These are phyloP conservation scores for Aleadryas rufinucha DNA, from an alignment of 2,113 vertebrate genomes.

Conservation along the genomic window DNA sequence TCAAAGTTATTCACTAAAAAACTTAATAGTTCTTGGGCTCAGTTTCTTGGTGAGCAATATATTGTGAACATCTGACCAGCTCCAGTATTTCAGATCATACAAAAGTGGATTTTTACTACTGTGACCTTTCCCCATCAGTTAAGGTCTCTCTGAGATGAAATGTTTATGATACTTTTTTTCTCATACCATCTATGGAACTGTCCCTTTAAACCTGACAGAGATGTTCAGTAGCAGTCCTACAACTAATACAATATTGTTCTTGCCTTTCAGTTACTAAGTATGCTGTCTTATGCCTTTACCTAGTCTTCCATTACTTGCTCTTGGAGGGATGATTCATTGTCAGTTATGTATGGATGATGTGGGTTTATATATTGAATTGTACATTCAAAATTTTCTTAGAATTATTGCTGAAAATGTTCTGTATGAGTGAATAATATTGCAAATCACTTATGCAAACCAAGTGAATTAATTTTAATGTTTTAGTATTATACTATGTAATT, in stretches of 20 bases:
- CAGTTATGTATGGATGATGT: background rate
- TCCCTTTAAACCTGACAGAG: background rate
- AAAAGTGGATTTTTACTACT: background rate
- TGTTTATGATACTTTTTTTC: background rate
- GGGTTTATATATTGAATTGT: background rate
- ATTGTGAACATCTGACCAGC: conserved; percentile 49
- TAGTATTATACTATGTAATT: background rate
- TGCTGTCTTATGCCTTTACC: background rate
- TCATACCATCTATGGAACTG: background rate
- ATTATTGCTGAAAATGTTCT: background rate
- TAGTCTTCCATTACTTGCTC: background rate
- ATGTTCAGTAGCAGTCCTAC: background rate
- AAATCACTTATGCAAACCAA: background rate
- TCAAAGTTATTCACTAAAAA: conserved; percentile 67
- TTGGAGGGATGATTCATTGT: background rate
- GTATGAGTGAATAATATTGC: background rate
- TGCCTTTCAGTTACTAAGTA: background rate
- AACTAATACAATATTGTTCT: background rate
- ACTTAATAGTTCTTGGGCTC: conserved; percentile 50
- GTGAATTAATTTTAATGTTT: background rate
- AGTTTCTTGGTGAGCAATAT: conserved; percentile 47
- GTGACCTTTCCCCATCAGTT: background rate
- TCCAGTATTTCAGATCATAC: background rate
- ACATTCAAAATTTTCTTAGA: background rate
- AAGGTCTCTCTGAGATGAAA: background rate